Percentiles rank a stretch among this genome's conserved stretches.
These are phyloP conservation scores for Phocides pigmalion DNA, from an alignment of 1,140 invertebrate species.

Conservation along the genomic window DNA sequence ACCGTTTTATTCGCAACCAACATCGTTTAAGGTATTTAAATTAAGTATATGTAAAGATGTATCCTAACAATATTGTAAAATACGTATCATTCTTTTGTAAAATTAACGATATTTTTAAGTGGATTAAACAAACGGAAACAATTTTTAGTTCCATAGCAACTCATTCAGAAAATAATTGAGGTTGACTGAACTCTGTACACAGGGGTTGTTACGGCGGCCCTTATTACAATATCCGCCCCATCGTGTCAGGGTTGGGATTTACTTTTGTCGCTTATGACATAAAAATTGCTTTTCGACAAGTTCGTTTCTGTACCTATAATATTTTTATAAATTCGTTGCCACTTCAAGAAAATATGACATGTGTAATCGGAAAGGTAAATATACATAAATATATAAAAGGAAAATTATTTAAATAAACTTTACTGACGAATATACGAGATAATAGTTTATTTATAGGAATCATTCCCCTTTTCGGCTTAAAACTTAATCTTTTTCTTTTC, in stretches of 20 bases:
- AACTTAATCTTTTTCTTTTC: too few relatives aligned
- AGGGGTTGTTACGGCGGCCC: background rate
- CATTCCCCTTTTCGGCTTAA: too few relatives aligned
- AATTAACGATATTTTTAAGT: too few relatives aligned
- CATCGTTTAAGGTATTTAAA: too few relatives aligned
- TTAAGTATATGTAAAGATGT: too few relatives aligned
- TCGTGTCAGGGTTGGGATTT: background rate
- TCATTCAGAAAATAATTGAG: background rate
- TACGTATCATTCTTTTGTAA: too few relatives aligned
- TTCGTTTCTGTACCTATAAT: background rate
- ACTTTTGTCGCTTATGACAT: background rate
- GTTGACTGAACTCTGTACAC: background rate
- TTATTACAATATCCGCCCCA: background rate
- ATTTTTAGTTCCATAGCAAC: background rate
- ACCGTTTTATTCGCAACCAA: too few relatives aligned
- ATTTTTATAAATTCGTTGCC: background rate
- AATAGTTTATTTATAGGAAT: too few relatives aligned
- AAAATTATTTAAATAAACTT: too few relatives aligned
- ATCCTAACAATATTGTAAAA: too few relatives aligned
- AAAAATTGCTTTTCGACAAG: conserved; percentile 7
- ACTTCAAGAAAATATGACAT: conserved; percentile 1
- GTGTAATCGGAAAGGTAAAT: background rate
- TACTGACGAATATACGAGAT: too few relatives aligned
- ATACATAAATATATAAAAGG: too few relatives aligned
- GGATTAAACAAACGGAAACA: background rate